Evolutionary conservation across 2,888 invertebrate species (phyloP).

Genomic region (Brenthis daphne): DNA sequence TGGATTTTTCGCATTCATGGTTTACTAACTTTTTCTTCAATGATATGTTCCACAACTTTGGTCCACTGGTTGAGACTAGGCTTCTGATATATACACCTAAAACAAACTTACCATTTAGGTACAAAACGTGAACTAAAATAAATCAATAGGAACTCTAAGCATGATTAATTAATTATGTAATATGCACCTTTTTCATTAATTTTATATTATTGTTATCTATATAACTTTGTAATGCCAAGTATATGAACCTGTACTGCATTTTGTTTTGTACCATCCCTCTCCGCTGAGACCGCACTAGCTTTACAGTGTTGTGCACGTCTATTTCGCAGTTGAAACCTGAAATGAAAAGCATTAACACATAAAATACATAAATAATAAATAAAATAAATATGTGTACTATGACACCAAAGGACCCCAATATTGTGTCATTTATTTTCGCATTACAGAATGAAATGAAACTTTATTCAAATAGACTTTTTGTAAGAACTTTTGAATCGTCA

Average conservation of each 20-base stretch:
- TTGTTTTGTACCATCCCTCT: constrained; percentile 99
- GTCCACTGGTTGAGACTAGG: no score
- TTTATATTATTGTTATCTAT: constrained; percentile 83
- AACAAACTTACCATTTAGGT: not conserved
- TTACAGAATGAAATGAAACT: no score
- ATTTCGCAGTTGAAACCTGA: constrained; percentile 94
- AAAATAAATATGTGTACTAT: no score
- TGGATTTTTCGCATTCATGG: no score
- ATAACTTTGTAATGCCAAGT: constrained; percentile 95
- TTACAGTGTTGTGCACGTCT: constrained; percentile 97
- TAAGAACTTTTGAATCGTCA: no score
- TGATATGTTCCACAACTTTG: no score
- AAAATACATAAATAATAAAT: not conserved
- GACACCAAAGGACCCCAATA: not conserved
- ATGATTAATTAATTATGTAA: not conserved
- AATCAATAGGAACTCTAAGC: not conserved
- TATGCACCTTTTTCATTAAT: constrained; percentile 48
- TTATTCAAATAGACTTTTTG: no score
- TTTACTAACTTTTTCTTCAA: no score
- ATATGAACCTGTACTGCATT: constrained; percentile 98
- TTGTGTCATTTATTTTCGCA: not conserved
- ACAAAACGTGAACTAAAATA: not conserved
- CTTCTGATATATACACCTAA: no score
- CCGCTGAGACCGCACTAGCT: constrained; percentile 95
- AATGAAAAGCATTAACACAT: constrained; percentile 20